phyloP scores from a whole-genome alignment of 1,140 invertebrate species.

The Formica selysi region DNA sequence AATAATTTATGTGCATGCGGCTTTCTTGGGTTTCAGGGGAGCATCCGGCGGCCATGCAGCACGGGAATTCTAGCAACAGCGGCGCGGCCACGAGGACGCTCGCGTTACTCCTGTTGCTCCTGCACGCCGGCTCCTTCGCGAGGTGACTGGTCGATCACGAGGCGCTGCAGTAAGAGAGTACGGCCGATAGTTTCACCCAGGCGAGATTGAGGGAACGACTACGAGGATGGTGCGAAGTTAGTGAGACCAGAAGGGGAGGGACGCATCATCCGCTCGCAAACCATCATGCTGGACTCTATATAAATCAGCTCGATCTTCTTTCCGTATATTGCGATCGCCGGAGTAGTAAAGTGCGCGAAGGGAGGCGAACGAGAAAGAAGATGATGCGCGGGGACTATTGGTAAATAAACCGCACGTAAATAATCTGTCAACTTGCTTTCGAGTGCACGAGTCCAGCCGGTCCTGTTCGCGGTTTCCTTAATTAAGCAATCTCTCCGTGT shows the following conservation, averaged over 20 bases:
- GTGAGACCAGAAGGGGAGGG: background rate
- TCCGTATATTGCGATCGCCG: slow-evolving; percentile 9
- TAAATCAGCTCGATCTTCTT: slow-evolving; percentile 44
- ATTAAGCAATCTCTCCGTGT: slow-evolving; percentile 11
- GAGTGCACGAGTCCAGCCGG: background rate
- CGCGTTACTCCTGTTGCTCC: slow-evolving; percentile 80
- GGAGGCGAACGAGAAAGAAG: background rate
- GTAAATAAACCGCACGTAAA: background rate
- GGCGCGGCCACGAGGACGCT: slow-evolving; percentile 83
- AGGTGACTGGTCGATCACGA: slow-evolving; percentile 82
- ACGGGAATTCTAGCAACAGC: slow-evolving; percentile 87
- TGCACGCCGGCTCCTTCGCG: slow-evolving; percentile 82
- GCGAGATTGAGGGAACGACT: slow-evolving; percentile 35
- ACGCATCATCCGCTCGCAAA: slow-evolving; percentile 10
- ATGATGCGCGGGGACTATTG: background rate
- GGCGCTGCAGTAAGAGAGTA: slow-evolving; percentile 59
- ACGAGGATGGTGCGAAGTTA: background rate
- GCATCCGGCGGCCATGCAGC: slow-evolving; percentile 89
- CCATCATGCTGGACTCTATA: slow-evolving; percentile 37
- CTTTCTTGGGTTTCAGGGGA: slow-evolving; percentile 85
- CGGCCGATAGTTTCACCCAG: slow-evolving; percentile 50
- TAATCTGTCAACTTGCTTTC: slow-evolving; percentile 16
- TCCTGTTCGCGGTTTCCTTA: background rate
- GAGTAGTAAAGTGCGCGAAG: slow-evolving; percentile 16
- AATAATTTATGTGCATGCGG: slow-evolving; percentile 60